These are phyloP conservation scores for Hucho hucho DNA, from an alignment of 2,113 vertebrate genomes.

Conservation along the genomic window DNA sequence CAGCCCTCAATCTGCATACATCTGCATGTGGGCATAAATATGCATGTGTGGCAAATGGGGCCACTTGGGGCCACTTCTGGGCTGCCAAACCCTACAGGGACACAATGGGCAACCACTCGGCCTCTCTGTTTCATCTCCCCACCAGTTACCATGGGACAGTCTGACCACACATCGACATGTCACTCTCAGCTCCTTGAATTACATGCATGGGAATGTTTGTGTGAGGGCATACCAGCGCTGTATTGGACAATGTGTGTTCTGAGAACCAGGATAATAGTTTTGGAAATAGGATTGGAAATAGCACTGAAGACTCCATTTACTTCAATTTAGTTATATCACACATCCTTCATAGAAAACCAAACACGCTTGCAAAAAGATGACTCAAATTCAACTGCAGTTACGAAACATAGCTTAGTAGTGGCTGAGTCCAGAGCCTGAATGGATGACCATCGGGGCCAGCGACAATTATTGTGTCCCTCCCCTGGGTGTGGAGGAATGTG, in stretches of 20 bases:
- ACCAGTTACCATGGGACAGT: slow-evolving; percentile 25
- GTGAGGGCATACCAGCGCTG: slow-evolving; percentile 8
- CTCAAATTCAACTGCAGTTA: neutral
- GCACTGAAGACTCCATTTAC: slow-evolving; percentile 2
- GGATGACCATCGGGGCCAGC: slow-evolving; percentile 4
- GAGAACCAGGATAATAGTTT: neutral
- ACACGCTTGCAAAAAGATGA: neutral
- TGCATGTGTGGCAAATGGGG: slow-evolving; percentile 50
- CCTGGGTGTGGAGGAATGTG: slow-evolving; percentile 33
- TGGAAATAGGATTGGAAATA: neutral
- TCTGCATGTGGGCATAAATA: slow-evolving; percentile 58
- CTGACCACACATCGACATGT: slow-evolving; percentile 14
- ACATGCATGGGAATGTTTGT: slow-evolving; percentile 48
- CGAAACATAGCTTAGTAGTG: neutral
- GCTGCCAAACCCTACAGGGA: slow-evolving; percentile 36
- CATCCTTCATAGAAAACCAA: neutral
- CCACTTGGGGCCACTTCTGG: slow-evolving; percentile 16
- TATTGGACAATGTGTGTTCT: neutral
- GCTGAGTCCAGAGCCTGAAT: slow-evolving; percentile 14
- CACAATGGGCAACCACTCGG: slow-evolving; percentile 23
- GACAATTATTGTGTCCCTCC: slow-evolving; percentile 9
- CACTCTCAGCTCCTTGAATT: slow-evolving; percentile 35
- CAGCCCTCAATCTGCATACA: slow-evolving; percentile 37
- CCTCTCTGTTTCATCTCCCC: slow-evolving; percentile 26
- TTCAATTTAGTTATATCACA: neutral